A percentile compares a stretch with the other conserved stretches of the same genome.
These are phyloP conservation scores for Leguminivora glycinivorella DNA, from an alignment of 1,140 invertebrate species.

Conservation along the genomic window DNA sequence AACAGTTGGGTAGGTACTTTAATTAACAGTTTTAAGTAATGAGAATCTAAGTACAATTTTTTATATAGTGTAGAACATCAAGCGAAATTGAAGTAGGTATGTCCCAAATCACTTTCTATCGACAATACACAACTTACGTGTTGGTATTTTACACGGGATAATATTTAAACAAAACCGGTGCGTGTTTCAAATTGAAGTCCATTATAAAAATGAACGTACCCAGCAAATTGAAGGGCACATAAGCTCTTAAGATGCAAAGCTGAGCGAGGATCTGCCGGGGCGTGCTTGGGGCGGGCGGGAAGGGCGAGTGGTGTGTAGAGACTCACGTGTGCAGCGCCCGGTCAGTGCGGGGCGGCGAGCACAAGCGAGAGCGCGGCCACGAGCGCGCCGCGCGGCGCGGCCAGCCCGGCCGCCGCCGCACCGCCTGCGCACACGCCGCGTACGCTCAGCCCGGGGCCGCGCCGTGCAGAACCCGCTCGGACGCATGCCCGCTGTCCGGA, in stretches of 20 bases:
- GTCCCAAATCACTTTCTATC: too few species aligned
- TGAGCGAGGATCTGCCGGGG: slow-evolving; percentile 34
- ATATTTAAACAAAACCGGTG: neutral
- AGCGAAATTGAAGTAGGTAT: too few species aligned
- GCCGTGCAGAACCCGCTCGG: slow-evolving; percentile 71
- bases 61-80: too few species aligned
- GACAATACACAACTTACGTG: too few species aligned
- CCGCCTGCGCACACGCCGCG: slow-evolving; percentile 75
- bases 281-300: slow-evolving; percentile 35
- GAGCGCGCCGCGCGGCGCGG: slow-evolving; percentile 55
- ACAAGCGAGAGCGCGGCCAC: slow-evolving; percentile 46
- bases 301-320: slow-evolving; percentile 39
- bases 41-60: too few species aligned
- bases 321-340: slow-evolving; percentile 74
- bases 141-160: too few species aligned
- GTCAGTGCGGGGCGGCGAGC: slow-evolving; percentile 74
- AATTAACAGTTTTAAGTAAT: too few species aligned
- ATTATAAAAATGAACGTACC: slow-evolving; percentile 8
- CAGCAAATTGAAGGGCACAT: neutral
- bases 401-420: slow-evolving; percentile 55
- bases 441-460: slow-evolving; percentile 59
- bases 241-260: slow-evolving; percentile 32
- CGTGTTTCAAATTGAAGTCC: neutral
- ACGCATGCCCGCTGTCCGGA: neutral
- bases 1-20: too few species aligned